Evolutionary conservation across 2,888 invertebrate species (phyloP).

Genomic region (Salticus scenicus): DNA sequence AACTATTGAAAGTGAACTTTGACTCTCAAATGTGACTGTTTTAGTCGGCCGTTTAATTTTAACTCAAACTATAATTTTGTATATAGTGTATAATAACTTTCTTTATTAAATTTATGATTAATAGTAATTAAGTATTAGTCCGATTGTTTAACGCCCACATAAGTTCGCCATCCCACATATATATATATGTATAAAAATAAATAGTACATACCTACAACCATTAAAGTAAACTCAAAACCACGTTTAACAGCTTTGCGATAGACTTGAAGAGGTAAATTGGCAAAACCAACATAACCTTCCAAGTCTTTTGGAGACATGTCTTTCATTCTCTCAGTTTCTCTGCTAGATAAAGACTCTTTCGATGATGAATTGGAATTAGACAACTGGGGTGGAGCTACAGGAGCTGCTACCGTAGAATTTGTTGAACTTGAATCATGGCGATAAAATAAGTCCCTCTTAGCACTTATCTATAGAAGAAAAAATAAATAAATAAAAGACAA

Average conservation of each 20-base stretch:
- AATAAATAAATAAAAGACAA: too few relatives aligned
- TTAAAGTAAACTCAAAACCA: slow-evolving; percentile 72
- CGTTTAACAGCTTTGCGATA: slow-evolving; percentile 72
- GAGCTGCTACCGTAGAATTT: slow-evolving; percentile 41
- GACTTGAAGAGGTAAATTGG: slow-evolving; percentile 72
- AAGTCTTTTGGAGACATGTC: slow-evolving; percentile 66
- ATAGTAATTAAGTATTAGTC: too few relatives aligned
- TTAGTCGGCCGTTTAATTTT: too few relatives aligned
- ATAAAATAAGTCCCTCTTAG: slow-evolving; percentile 60
- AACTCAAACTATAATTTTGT: too few relatives aligned
- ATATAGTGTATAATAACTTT: too few relatives aligned
- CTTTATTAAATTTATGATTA: too few relatives aligned
- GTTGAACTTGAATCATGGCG: slow-evolving; percentile 45
- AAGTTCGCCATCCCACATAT: too few relatives aligned
- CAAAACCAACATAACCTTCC: slow-evolving; percentile 71
- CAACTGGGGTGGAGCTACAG: slow-evolving; percentile 24
- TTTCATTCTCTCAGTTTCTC: slow-evolving; percentile 59
- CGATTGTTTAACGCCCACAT: too few relatives aligned
- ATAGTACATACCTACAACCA: slow-evolving; percentile 71
- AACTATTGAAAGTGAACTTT: too few relatives aligned
- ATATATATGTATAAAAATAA: not conserved
- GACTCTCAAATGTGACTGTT: too few relatives aligned
- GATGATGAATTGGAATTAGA: slow-evolving; percentile 60
- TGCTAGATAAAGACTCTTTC: slow-evolving; percentile 55
- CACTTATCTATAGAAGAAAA: slow-evolving; percentile 39